Evolutionary conservation across 2,888 invertebrate species (phyloP).

Genomic region (Pterostichus madidus): DNA sequence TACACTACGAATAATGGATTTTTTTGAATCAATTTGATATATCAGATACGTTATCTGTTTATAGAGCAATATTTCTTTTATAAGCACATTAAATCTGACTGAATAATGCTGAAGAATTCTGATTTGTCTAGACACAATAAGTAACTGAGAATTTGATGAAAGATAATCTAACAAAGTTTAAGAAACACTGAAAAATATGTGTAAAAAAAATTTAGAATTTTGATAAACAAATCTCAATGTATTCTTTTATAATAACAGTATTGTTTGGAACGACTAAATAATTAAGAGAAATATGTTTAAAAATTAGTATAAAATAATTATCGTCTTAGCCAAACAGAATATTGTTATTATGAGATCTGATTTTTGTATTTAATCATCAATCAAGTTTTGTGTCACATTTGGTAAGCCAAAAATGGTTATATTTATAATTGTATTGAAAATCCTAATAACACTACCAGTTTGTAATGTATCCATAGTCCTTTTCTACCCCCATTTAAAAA

Average conservation of each 20-base stretch:
- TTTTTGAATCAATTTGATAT: too few relatives aligned
- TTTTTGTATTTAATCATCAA: neutral
- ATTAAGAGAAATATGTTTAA: too few relatives aligned
- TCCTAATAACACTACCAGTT: too few relatives aligned
- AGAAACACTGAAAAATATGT: neutral
- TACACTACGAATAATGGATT: too few relatives aligned
- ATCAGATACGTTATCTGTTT: too few relatives aligned
- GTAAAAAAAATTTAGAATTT: too few relatives aligned
- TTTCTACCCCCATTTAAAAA: neutral
- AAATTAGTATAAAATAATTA: neutral
- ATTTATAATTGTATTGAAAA: neutral
- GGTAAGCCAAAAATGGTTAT: neutral
- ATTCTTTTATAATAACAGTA: too few relatives aligned
- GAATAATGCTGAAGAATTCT: neutral
- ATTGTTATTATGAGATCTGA: neutral
- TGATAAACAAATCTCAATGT: too few relatives aligned
- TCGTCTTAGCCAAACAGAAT: neutral
- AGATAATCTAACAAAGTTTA: constrained; percentile 4
- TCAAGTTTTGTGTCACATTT: neutral
- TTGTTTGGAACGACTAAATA: neutral
- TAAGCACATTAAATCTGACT: too few relatives aligned
- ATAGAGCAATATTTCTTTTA: too few relatives aligned
- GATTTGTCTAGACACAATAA: neutral
- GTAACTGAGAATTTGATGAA: neutral
- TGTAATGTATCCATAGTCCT: constrained; percentile 1